A percentile compares a stretch with the other conserved stretches of the same genome.
Conservation (phyloP, 2,888 invertebrate species). For the Pterostichus niger region DNA sequence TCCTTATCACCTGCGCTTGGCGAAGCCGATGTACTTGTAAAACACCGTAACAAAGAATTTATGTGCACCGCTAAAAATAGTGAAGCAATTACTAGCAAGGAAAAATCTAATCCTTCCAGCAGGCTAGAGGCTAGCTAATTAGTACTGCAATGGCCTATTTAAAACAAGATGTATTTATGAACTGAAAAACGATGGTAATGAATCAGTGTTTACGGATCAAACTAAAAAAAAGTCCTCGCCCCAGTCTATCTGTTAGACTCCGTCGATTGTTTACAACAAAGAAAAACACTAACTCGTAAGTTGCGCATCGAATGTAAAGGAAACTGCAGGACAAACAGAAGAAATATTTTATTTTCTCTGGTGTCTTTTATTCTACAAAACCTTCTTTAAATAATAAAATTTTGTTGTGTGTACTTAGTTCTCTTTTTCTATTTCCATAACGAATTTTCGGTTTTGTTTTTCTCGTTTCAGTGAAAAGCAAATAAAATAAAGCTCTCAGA, state of each 20-base stretch:
- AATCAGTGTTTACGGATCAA: background rate
- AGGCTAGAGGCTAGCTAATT: background rate
- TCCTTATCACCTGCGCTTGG: conserved; percentile 37
- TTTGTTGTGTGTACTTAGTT: conserved; percentile 36
- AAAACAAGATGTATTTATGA: conserved; percentile 7
- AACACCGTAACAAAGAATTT: conserved; percentile 12
- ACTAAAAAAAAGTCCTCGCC: background rate
- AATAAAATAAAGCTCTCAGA: conserved; percentile 48
- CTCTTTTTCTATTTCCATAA: conserved; percentile 50
- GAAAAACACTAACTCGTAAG: conserved; percentile 14
- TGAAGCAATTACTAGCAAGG: conserved; percentile 33
- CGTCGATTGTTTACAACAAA: conserved; percentile 28
- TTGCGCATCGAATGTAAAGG: background rate
- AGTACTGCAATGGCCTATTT: conserved; percentile 16
- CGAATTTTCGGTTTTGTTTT: conserved; percentile 48
- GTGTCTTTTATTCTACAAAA: conserved; percentile 9
- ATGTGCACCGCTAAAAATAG: conserved; percentile 27
- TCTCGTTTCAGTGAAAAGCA: conserved; percentile 30
- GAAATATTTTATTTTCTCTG: conserved; percentile 26
- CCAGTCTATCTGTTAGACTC: conserved; percentile 8
- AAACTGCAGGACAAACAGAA: conserved; percentile 13
- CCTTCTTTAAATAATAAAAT: conserved; percentile 52
- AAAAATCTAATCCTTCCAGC: conserved; percentile 42
- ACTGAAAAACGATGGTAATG: background rate
- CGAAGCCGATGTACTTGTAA: conserved; percentile 4